These are phyloP conservation scores for Lophura nycthemera DNA, from an alignment of 2,113 vertebrate species.

Conservation along the genomic window DNA sequence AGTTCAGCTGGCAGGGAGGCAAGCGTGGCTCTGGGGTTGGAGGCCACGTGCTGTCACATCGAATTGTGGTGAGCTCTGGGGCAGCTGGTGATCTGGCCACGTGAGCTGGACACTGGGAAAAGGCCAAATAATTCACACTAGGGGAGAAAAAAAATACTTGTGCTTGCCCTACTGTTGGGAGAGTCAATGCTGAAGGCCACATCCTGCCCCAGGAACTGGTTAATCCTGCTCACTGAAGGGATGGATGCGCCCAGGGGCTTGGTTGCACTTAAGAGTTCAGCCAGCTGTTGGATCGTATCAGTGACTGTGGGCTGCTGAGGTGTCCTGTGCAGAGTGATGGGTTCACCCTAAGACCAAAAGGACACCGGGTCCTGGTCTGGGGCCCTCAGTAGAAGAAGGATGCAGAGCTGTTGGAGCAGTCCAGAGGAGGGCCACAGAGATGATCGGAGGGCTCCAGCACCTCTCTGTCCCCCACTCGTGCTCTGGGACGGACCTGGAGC, in stretches of 20 bases:
- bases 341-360: neutral
- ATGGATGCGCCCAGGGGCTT: neutral
- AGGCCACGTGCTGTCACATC: neutral
- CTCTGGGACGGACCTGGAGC: neutral
- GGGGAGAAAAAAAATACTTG: neutral
- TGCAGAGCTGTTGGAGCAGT: too few species aligned
- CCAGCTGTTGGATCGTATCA: neutral
- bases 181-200: neutral
- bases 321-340: neutral
- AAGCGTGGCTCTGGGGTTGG: neutral
- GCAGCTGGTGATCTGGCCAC: neutral
- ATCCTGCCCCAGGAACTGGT: conserved; percentile 20
- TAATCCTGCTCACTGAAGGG: neutral
- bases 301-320: neutral
- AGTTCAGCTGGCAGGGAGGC: neutral
- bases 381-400: too few species aligned
- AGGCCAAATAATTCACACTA: neutral
- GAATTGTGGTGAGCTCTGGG: neutral
- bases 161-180: neutral
- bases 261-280: conserved; percentile 5
- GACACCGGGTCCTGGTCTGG: too few species aligned
- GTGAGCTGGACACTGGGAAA: neutral
- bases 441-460: too few species aligned
- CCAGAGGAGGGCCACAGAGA: too few species aligned
- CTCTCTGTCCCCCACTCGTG: neutral